phyloP scores from a whole-genome alignment of 2,797 vertebrate genomes.

The Pangasius larnaudii region DNA sequence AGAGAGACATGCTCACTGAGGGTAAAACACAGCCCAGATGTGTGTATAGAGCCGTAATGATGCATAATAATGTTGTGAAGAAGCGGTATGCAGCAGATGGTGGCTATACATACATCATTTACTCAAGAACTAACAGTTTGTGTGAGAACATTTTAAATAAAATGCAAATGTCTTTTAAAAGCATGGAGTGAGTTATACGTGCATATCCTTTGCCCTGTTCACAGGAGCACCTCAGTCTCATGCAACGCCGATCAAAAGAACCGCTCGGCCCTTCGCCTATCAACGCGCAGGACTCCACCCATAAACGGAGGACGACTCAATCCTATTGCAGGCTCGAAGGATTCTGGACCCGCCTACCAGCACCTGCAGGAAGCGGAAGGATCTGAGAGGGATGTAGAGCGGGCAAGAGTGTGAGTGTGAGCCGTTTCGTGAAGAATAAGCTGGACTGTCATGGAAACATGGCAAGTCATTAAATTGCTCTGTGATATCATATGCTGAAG shows the following conservation, averaged over 20 bases:
- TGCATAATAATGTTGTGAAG: conserved; percentile 20
- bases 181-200: not conserved
- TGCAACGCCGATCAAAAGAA: conserved; percentile 68
- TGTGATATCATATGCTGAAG: not conserved
- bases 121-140: conserved; percentile 9
- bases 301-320: conserved; percentile 70
- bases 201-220: not conserved
- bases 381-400: conserved; percentile 67
- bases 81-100: conserved; percentile 13
- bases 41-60: not conserved
- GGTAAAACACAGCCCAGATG: not conserved
- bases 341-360: conserved; percentile 77
- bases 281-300: conserved; percentile 69
- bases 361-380: conserved; percentile 76
- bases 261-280: conserved; percentile 62
- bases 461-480: not conserved
- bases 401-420: conserved; percentile 67
- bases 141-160: not conserved
- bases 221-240: conserved; percentile 66
- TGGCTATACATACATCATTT: conserved; percentile 6
- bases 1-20: not conserved
- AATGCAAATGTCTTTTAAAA: not conserved
- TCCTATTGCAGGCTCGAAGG: conserved; percentile 70
- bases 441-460: conserved; percentile 5
- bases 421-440: not conserved